Base-by-base conservation (phyloP, 2,797 vertebrate genomes). In the Parauchenoglanis ngamensis region DNA sequence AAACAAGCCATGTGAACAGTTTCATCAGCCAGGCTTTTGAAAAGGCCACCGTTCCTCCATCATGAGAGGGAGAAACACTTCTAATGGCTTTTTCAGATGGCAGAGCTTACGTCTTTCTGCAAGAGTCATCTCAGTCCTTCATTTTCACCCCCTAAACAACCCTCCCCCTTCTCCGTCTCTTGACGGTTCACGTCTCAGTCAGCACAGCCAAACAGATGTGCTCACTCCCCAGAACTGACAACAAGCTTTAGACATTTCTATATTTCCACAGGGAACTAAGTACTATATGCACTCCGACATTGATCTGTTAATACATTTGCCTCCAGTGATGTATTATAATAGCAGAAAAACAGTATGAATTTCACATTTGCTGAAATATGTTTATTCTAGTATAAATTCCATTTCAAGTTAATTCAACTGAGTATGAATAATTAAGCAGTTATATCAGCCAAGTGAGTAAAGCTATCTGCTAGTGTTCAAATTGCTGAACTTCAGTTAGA, bases 61-160 rank as follows among this genome's bases (percentile, higher is more conserved):
- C 89, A 86, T 77, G 85, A 93, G 83, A 78, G 52, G 87, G 87
- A 88, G n/a, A 83, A 65, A 23, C 3, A 12, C 84, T 76, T 70
- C 92, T 94, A 93, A 95, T 94, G 90, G 83, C 86, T 94, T 94
- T 93, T 84, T 88, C 94, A 94, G 92, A 94, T 91, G 93, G 84
- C 65, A 78, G 40, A 4, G 87, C 72, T 89, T 79, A 75, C 25
- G 46, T 68, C 59, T 72, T 56, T 87, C 75, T 82, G 63, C 86
- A 78, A 44, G 77, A 90, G 80, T 90, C 61, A 85, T 81, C 83
- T 80, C 83, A 76, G 76, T 79, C 84, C 85, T 85, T 88, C 84
- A 87, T 83, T 90, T 87, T 91, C 86, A 90, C 67, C 67, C 81
- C 75, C 73, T 23, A 76, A 56, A 79, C 59, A 78, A 8, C 13